phyloP scores from a whole-genome alignment of 37 sponge, comb jelly and placozoan genomes.

The Hexactinellida sp. region DNA sequence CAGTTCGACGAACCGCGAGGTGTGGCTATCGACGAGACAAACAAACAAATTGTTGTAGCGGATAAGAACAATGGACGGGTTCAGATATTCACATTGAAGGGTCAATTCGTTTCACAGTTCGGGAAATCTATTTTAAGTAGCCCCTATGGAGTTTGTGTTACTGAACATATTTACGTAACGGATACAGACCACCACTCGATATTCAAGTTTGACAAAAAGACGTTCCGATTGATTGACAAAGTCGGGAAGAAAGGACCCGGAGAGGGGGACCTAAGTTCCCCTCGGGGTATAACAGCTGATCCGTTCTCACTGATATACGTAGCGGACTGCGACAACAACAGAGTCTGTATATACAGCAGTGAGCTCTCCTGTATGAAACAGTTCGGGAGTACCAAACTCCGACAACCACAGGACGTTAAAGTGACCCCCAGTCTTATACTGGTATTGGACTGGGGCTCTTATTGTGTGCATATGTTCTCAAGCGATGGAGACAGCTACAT shows the following conservation, averaged over 20 bases:
- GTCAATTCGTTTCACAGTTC: not conserved
- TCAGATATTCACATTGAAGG: not conserved
- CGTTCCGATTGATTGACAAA: not conserved
- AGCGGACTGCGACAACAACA: not conserved
- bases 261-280: not conserved
- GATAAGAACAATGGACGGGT: not conserved
- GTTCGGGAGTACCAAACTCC: not conserved
- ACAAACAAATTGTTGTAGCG: not conserved
- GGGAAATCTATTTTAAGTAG: conserved; percentile 1
- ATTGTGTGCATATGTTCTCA: not conserved
- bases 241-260: conserved; percentile 11
- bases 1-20: not conserved
- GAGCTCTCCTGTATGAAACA: not conserved
- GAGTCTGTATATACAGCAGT: not conserved
- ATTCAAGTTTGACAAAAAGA: not conserved
- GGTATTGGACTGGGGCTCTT: not conserved
- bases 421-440: not conserved
- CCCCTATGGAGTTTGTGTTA: not conserved
- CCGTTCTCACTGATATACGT: not conserved
- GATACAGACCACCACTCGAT: not conserved
- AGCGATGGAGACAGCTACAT: not conserved
- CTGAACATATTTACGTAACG: not conserved
- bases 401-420: not conserved
- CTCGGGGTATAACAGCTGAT: not conserved
- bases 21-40: not conserved